phyloP scores from a whole-genome alignment of 23 tunicate genomes.

The Trididemnum nubilum region DNA sequence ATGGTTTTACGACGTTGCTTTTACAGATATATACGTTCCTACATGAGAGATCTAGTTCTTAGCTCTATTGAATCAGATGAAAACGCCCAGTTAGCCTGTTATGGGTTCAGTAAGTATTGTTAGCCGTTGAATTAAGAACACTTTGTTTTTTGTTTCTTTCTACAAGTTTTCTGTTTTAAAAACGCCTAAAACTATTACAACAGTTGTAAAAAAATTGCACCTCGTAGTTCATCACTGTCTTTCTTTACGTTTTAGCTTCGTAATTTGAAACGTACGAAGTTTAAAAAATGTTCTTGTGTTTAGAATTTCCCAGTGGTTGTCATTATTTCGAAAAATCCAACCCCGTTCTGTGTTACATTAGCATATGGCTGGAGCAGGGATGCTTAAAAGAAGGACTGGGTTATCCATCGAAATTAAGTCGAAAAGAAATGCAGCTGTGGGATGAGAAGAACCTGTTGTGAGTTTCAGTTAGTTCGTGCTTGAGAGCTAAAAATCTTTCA shows the following conservation, averaged over 20 bases:
- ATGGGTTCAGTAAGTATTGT: conserved; percentile 1
- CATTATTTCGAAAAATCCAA: not conserved
- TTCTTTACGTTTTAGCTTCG: too few relatives aligned
- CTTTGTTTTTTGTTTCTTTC: too few relatives aligned
- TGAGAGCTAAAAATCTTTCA: too few relatives aligned
- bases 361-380: not conserved
- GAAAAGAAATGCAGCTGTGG: not conserved
- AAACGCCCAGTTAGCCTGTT: conserved; percentile 4
- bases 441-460: conserved; percentile 3
- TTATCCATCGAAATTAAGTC: not conserved
- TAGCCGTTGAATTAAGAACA: too few relatives aligned
- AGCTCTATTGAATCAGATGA: not conserved
- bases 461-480: too few relatives aligned
- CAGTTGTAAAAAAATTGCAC: too few relatives aligned
- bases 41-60: not conserved
- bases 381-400: not conserved
- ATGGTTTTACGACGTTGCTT: too few relatives aligned
- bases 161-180: too few relatives aligned
- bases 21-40: not conserved
- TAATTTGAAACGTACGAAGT: too few relatives aligned
- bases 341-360: not conserved
- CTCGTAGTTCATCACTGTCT: too few relatives aligned
- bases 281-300: too few relatives aligned
- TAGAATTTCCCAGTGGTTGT: conserved; percentile 5
- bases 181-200: too few relatives aligned